Evolutionary conservation across 2,888 invertebrate genomes (phyloP).

Genomic region (Allolobophora icterica): DNA sequence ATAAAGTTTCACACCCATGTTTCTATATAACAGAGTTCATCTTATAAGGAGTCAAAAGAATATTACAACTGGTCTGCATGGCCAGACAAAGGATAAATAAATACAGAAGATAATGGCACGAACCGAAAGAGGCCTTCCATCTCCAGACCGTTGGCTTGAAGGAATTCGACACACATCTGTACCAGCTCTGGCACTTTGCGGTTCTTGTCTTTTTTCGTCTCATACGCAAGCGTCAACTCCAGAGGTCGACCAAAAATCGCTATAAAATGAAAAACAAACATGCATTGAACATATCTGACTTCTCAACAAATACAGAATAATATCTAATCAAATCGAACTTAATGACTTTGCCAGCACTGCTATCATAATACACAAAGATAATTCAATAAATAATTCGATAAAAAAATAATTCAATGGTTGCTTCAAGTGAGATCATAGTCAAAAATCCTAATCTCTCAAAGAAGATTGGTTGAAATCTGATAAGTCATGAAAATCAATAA

Average conservation of each 20-base stretch:
- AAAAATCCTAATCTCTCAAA: too few relatives aligned
- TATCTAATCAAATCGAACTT: too few relatives aligned
- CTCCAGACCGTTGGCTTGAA: slow-evolving; percentile 34
- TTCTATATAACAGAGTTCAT: too few relatives aligned
- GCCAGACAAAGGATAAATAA: background rate
- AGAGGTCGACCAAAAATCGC: slow-evolving; percentile 63
- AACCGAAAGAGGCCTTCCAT: slow-evolving; percentile 41
- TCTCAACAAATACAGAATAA: too few relatives aligned
- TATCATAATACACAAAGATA: too few relatives aligned
- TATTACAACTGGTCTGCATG: background rate
- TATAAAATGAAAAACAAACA: slow-evolving; percentile 44
- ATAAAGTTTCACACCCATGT: background rate
- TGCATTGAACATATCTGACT: background rate
- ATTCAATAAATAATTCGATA: too few relatives aligned
- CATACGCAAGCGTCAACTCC: slow-evolving; percentile 59
- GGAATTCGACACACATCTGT: slow-evolving; percentile 58
- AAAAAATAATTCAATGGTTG: too few relatives aligned
- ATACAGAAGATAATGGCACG: background rate
- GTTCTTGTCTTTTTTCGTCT: slow-evolving; percentile 39
- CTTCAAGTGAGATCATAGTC: too few relatives aligned
- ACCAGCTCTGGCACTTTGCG: slow-evolving; percentile 59
- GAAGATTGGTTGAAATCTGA: too few relatives aligned
- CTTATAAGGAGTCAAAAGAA: too few relatives aligned
- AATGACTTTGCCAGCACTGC: too few relatives aligned
- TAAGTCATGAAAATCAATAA: too few relatives aligned